Base-by-base conservation (phyloP, 2,113 vertebrate species). In the Pterocles gutturalis region DNA sequence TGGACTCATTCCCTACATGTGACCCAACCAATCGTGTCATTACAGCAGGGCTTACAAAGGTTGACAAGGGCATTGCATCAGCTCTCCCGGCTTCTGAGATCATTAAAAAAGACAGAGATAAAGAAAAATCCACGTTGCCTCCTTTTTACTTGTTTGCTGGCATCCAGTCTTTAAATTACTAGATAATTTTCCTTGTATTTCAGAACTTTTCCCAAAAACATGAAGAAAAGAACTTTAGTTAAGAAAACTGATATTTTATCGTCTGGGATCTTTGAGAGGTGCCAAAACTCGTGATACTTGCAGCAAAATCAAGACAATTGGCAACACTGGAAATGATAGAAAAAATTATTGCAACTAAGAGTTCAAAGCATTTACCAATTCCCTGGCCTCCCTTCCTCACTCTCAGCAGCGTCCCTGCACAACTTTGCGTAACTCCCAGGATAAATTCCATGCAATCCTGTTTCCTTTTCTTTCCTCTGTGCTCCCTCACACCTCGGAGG, bases 401-500 rank as follows among this genome's bases (percentile, higher is more conserved):
- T 70, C 34, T 75, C 25, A 62, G n/a, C 48, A 55, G 24, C 55
- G 34, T 57, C 45, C 17, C 46, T 45, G 26, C 25, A 43, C 48
- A 83, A 43, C 7, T 45, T 64, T 19, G 5, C 5, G 0, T 45
- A 67, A 76, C 15, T 76, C 36, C 12, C 16, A 24, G 53, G 17
- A 41, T 22, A 65, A 72, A 76, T 80, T 76, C 48, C 10, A 9
- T 34, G 12, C 21, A 55, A 2, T 64, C 19, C 25, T 49, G 20
- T 72, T 20, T 51, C 14, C 17, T 89, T 77, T 86, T 43, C 9
- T 83, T 17, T 31, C 3, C 19, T 43, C 33, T 3, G 0, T 75
- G 17, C 13, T 92, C 17, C 20, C 43, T 12, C 5, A 31, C 25
- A 16, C 45, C 54, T 77, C 0, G 0, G 16, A 89, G 62, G 20